Percentiles rank a stretch among this genome's conserved stretches.
phyloP scores from a whole-genome alignment of 2,888 invertebrate species.

The Marasmarcha lunaedactyla region DNA sequence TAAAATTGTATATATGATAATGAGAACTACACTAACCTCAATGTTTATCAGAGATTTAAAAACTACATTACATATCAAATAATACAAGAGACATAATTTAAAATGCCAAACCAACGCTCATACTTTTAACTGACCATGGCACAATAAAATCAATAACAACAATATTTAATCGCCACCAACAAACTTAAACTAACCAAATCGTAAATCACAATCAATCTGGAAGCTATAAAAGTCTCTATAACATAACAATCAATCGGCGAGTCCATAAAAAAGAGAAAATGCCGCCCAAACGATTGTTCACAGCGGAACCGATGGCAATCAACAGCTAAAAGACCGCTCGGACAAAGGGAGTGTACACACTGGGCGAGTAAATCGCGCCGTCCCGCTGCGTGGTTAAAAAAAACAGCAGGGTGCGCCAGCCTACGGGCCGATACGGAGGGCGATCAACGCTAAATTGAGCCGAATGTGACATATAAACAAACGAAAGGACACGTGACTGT shows the following conservation, averaged over 20 bases:
- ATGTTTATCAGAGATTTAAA: no score
- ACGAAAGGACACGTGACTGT: constrained; percentile 42
- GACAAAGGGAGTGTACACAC: constrained; percentile 38
- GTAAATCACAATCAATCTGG: neutral
- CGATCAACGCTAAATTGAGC: constrained; percentile 54
- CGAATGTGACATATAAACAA: constrained; percentile 40
- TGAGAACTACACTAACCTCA: no score
- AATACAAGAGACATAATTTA: no score
- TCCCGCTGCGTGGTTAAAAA: constrained; percentile 45
- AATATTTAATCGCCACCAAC: constrained; percentile 7
- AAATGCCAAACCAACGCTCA: no score
- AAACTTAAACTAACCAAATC: neutral
- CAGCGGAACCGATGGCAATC: constrained; percentile 49
- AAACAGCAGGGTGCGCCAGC: constrained; percentile 19
- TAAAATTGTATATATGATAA: no score
- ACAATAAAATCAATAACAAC: neutral
- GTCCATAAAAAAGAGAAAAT: constrained; percentile 17
- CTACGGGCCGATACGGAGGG: constrained; percentile 18
- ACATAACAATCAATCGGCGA: constrained; percentile 10
- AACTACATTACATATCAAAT: no score
- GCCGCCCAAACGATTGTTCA: constrained; percentile 25
- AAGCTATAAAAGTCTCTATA: neutral
- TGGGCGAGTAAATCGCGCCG: constrained; percentile 37
- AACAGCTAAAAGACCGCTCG: constrained; percentile 26
- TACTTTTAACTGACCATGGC: no score